Percentiles rank a stretch among this genome's conserved stretches.
phyloP scores from a whole-genome alignment of 1,140 invertebrate genomes.

The Cydia amplana region DNA sequence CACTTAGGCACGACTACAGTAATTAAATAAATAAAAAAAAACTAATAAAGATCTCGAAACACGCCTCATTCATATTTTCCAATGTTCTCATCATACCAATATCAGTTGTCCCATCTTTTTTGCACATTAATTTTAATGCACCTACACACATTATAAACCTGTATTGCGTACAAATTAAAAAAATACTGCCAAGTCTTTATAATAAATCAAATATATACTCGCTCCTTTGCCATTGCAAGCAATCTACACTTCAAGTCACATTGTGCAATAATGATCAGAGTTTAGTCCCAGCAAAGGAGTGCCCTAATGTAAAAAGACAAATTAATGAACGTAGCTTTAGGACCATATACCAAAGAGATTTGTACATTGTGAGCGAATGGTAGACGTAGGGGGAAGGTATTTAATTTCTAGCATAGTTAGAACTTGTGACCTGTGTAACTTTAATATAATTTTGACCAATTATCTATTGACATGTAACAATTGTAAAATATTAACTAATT shows the following conservation, averaged over 20 bases:
- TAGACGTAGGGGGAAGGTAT: slow-evolving; percentile 66
- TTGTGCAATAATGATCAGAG: slow-evolving; percentile 23
- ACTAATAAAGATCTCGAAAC: slow-evolving; percentile 41
- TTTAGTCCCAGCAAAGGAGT: slow-evolving; percentile 54
- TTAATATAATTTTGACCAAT: slow-evolving; percentile 69
- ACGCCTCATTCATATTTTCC: slow-evolving; percentile 31
- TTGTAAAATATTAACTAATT: slow-evolving; percentile 40
- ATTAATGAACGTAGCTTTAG: slow-evolving; percentile 68
- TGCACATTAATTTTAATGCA: slow-evolving; percentile 18
- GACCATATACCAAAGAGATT: slow-evolving; percentile 78
- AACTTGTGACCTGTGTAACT: slow-evolving; percentile 69
- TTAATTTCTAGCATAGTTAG: slow-evolving; percentile 73
- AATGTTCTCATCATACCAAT: background rate
- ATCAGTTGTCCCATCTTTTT: background rate
- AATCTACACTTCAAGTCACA: slow-evolving; percentile 24
- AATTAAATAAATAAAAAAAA: slow-evolving; percentile 22
- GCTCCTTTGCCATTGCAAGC: slow-evolving; percentile 49
- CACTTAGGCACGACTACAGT: slow-evolving; percentile 48
- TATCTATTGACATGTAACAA: slow-evolving; percentile 48
- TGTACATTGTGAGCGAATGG: slow-evolving; percentile 71
- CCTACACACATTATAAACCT: slow-evolving; percentile 24
- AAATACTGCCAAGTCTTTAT: slow-evolving; percentile 23
- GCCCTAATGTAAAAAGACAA: slow-evolving; percentile 59
- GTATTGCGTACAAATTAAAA: slow-evolving; percentile 30
- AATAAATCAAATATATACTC: background rate